These are phyloP conservation scores for Callyntrura guangdongensis DNA, from an alignment of 2,888 invertebrate species.

Conservation along the genomic window DNA sequence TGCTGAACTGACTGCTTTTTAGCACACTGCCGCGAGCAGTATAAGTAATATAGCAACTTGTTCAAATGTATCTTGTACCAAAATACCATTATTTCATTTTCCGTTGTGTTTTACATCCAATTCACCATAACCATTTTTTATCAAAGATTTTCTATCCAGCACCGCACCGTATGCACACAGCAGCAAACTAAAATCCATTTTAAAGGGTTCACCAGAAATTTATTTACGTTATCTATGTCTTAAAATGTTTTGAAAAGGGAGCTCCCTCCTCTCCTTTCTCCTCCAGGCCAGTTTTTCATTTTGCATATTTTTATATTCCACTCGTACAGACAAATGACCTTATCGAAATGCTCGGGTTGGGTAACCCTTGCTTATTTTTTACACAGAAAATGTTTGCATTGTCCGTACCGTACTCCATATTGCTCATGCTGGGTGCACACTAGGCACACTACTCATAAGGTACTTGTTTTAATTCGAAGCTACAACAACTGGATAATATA, in stretches of 20 bases:
- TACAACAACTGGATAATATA: neutral
- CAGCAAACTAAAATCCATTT: neutral
- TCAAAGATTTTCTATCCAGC: neutral
- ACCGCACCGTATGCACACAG: neutral
- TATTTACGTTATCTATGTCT: neutral
- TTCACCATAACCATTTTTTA: conserved; percentile 36
- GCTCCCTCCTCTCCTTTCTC: neutral
- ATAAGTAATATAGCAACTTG: neutral
- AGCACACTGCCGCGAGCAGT: neutral
- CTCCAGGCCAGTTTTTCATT: neutral
- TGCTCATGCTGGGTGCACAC: neutral
- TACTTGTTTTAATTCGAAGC: conserved; percentile 23
- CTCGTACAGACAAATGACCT: neutral
- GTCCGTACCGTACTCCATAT: neutral
- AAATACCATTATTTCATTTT: neutral
- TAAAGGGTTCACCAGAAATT: neutral
- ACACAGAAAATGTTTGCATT: neutral
- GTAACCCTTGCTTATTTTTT: neutral
- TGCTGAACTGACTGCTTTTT: neutral
- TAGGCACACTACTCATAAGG: neutral
- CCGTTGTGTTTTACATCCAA: neutral
- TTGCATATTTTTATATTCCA: conserved; percentile 10
- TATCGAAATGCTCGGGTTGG: neutral
- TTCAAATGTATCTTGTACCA: neutral
- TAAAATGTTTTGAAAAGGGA: conserved; percentile 9